These are phyloP conservation scores for Thereva nobilitata DNA, from an alignment of 2,888 invertebrate species.

Conservation along the genomic window DNA sequence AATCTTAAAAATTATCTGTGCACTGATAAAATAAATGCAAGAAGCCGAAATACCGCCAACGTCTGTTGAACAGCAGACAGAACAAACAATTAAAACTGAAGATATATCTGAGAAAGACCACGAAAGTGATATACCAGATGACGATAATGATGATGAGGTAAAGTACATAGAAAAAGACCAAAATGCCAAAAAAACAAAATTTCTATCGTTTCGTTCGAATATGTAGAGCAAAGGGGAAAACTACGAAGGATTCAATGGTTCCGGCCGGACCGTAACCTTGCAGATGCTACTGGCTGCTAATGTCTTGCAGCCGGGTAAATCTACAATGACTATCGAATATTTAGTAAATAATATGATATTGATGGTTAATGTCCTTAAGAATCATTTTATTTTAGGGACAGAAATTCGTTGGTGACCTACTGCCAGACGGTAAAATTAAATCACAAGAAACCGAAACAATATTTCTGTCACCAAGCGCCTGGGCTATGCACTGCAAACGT, in stretches of 20 bases:
- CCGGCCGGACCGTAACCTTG: constrained; percentile 75
- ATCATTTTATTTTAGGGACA: constrained; percentile 68
- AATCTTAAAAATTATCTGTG: not conserved
- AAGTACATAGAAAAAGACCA: constrained; percentile 40
- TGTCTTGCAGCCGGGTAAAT: constrained; percentile 80
- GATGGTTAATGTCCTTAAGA: constrained; percentile 25
- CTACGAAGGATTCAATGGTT: constrained; percentile 56
- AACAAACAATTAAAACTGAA: constrained; percentile 36
- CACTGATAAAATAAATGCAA: constrained; percentile 22
- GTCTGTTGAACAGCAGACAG: constrained; percentile 34
- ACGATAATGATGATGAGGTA: constrained; percentile 64
- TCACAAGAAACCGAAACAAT: constrained; percentile 86
- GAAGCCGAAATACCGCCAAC: constrained; percentile 4
- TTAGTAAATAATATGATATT: constrained; percentile 63
- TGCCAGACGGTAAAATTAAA: constrained; percentile 84
- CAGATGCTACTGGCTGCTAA: constrained; percentile 85
- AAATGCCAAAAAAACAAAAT: constrained; percentile 14
- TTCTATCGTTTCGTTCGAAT: constrained; percentile 35
- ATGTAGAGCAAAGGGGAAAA: constrained; percentile 51
- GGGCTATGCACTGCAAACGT: constrained; percentile 90
- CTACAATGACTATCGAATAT: constrained; percentile 87
- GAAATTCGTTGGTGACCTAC: constrained; percentile 84
- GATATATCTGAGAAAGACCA: constrained; percentile 57
- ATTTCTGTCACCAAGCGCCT: constrained; percentile 88
- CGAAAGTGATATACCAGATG: constrained; percentile 62